Evolutionary conservation across 2,113 vertebrate species (phyloP), one percentile per base, ranked within the genome.

Genomic region (Propithecus coquereli): DNA sequence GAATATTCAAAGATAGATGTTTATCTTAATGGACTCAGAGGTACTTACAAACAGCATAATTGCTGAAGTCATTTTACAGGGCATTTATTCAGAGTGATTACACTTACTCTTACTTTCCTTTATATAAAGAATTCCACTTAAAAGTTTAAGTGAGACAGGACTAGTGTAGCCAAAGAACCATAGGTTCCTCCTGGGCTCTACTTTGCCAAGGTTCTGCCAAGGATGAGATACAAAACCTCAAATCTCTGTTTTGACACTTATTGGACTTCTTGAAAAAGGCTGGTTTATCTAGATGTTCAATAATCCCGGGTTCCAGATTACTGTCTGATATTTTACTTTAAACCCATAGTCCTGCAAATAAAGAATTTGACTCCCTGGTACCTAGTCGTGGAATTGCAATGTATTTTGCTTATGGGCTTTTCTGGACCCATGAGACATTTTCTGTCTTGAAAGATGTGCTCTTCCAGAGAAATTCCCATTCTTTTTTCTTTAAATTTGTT

Each of bases 11-110:
- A 98, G 96, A 97, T 96, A 97, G 97, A 98, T 98, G 96, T 98
- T 98, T 98, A 98, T 98, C 96, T 98, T 98, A 98, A 96, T 98
- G 97, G 94, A 98, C 98, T 98, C 98, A 76, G 94, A 97, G 96
- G 96, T 98, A 96, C 96, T 98, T 98, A 97, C 23, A 97, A 96
- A 97, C 66, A 96, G 66, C 76, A 43, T 98, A 98, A 98, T 98
- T 97, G 95, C 97, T 92, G 40, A 97, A 98, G 94, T 98, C 97
- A 95, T 98, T 98, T 98, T 98, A 97, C 96, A 96, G 97, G 83
- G 97, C 96, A 97, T 98, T 98, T 98, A 97, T 98, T 98, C 95
- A 90, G 87, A 96, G 91, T 66, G 25, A 97, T 98, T 98, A 87
- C 5, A 1, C 91, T 98, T 97, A 95, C 81, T 98, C 92, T 97